A percentile compares a stretch with the other conserved stretches of the same genome.
These are phyloP conservation scores for Bombus haemorrhoidalis DNA, from an alignment of 1,140 invertebrate species.

Conservation along the genomic window DNA sequence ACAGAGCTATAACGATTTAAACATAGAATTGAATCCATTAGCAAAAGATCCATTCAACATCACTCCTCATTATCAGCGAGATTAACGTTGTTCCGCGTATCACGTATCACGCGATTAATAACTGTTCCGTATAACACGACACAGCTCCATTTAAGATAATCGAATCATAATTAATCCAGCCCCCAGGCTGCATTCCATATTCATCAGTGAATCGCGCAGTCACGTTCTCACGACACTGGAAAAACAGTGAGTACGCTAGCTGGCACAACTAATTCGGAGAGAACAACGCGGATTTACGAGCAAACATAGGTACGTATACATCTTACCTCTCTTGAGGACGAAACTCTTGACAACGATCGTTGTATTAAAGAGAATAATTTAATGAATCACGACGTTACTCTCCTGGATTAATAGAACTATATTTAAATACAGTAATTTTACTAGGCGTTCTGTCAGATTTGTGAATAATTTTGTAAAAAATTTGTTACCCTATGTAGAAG, in stretches of 20 bases:
- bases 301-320: slow-evolving; percentile 10
- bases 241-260: slow-evolving; percentile 26
- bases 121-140: slow-evolving; percentile 17
- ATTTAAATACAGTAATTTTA: too few species aligned
- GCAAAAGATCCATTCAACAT: not conserved
- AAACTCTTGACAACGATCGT: not conserved
- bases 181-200: slow-evolving; percentile 36
- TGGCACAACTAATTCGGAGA: slow-evolving; percentile 15
- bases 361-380: slow-evolving; percentile 40
- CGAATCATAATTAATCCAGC: slow-evolving; percentile 50
- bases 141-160: slow-evolving; percentile 40
- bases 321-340: not conserved
- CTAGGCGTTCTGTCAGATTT: rapidly evolving
- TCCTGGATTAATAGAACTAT: not conserved
- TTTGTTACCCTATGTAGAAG: not conserved
- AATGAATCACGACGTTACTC: slow-evolving; percentile 16
- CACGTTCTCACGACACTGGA: slow-evolving; percentile 30
- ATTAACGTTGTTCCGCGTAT: not conserved
- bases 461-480: not conserved
- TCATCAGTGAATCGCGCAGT: slow-evolving; percentile 36
- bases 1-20: not conserved
- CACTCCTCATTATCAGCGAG: not conserved
- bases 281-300: slow-evolving; percentile 27
- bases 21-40: not conserved
- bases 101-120: slow-evolving; percentile 34